phyloP scores from a whole-genome alignment of 2,113 vertebrate genomes.

The Perca schrenkii region DNA sequence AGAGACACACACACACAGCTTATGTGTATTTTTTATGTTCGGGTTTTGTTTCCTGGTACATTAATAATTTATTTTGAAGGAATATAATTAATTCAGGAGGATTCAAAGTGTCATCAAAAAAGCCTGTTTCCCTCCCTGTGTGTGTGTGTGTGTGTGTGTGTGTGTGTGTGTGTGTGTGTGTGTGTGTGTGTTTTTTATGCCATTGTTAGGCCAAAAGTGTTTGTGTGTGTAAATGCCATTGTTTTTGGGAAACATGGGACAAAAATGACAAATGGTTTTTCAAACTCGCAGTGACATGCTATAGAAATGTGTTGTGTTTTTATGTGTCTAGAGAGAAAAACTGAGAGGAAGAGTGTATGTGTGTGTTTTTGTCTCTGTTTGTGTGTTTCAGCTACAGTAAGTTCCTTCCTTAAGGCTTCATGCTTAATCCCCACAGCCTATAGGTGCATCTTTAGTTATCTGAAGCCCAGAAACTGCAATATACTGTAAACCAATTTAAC shows the following conservation, averaged over 20 bases:
- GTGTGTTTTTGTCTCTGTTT: background rate
- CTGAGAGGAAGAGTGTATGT: background rate
- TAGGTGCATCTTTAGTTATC: constrained; percentile 15
- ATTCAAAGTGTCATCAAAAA: constrained; percentile 31
- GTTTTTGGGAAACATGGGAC: constrained; percentile 64
- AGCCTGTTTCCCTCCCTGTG: background rate
- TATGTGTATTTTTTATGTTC: constrained; percentile 19
- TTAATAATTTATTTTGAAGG: constrained; percentile 8
- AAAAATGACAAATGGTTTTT: constrained; percentile 78
- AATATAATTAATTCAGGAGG: constrained; percentile 31
- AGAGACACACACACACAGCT: background rate
- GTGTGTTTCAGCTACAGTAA: background rate
- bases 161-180: too few relatives aligned
- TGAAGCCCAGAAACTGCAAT: constrained; percentile 4
- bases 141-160: background rate
- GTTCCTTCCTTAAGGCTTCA: constrained; percentile 5
- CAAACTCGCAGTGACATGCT: constrained; percentile 70
- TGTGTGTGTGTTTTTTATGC: constrained; percentile 1
- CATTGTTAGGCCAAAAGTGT: constrained; percentile 29
- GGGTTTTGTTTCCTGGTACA: background rate
- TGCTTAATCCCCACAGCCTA: background rate
- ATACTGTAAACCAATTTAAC: background rate
- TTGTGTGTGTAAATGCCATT: constrained; percentile 39
- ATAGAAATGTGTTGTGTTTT: constrained; percentile 59
- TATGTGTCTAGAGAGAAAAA: constrained; percentile 47